A percentile compares a stretch with the other conserved stretches of the same genome.
phyloP scores from a whole-genome alignment of 2,797 vertebrate genomes.

The Synanceia verrucosa region DNA sequence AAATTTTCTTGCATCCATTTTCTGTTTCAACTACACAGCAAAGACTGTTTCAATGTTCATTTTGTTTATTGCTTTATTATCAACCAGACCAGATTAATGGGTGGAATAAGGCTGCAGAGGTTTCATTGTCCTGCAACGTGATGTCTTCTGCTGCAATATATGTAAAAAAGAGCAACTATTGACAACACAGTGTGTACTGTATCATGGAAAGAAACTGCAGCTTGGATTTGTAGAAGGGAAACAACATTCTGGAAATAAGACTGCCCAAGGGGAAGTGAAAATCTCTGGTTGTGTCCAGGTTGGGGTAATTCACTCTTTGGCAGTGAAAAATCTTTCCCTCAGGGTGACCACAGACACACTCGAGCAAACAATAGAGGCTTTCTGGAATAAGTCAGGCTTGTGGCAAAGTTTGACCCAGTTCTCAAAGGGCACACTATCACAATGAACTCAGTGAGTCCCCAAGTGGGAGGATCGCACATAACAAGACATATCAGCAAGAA shows the following conservation, averaged over 20 bases:
- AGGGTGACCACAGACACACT: constrained; percentile 22
- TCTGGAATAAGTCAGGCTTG: constrained; percentile 35
- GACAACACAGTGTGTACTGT: background rate
- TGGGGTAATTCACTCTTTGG: constrained; percentile 23
- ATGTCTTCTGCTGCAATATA: background rate
- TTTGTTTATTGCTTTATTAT: no score
- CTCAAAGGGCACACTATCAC: constrained; percentile 35
- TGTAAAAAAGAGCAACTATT: background rate
- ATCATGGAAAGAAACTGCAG: background rate
- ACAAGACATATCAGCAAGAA: background rate
- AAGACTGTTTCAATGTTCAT: no score
- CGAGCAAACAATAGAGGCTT: constrained; percentile 33
- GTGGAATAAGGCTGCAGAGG: background rate
- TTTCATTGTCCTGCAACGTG: background rate
- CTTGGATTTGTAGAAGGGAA: background rate
- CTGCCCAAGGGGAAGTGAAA: constrained; percentile 4
- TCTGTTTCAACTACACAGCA: constrained; percentile 10
- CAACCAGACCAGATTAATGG: background rate
- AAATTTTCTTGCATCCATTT: constrained; percentile 9
- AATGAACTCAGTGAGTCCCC: constrained; percentile 10
- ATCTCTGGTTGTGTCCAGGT: constrained; percentile 23
- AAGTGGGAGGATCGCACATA: constrained; percentile 11
- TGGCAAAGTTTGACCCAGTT: constrained; percentile 54
- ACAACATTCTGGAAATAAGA: constrained; percentile 8
- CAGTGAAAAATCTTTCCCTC: constrained; percentile 27